Base-by-base conservation (phyloP, 2,888 invertebrate genomes). In the Clanis bilineata region DNA sequence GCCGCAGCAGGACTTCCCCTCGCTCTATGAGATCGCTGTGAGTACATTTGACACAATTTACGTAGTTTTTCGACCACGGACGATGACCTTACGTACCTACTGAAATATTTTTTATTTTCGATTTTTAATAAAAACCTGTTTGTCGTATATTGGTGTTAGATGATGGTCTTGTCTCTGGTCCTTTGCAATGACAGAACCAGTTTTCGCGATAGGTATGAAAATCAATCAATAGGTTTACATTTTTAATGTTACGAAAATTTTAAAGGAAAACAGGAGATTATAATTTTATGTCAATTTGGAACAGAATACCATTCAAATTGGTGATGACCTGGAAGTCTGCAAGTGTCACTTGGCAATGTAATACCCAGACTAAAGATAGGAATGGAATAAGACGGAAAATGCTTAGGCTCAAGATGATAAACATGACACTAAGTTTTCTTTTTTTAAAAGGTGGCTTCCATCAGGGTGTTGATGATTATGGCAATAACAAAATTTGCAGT, bases 21-120 rank as follows among this genome's bases (percentile, higher is more conserved):
- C 88, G 25, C 86, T 90, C 66, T 89, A 88, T 75, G 90, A 92
- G 65, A 85, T 90, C 62, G 88, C 89, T n/a, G 91, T 91, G 72
- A 88, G 91, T 88, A 64, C 76, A 54, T n/a, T 60, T 57, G 64
- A 38, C 63, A 61, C 60, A 62, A 4, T 41, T 57, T 23, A 32
- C 36, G 12, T 32, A 32, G 28, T 28, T 25, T 43, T 43, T 56
- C 66, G 63, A 62, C 43, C 62, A 60, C 69, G 41, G 41, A 15
- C 41, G 41, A 41, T 41, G 44, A 44, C 44, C 44, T 12, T 23
- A 6, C 41, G 1, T 6, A 39, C 41, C 6, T 5, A 6, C 18
- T 41, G 41, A 41, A 18, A 0, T 18, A 10, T 10, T 9, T 36
- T 36, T 18, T 41, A n/a, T 1, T 41, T 41, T 41, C 18, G 2